These are phyloP conservation scores for Drosophila lacicola DNA, from an alignment of 2,888 invertebrate species.

Conservation along the genomic window DNA sequence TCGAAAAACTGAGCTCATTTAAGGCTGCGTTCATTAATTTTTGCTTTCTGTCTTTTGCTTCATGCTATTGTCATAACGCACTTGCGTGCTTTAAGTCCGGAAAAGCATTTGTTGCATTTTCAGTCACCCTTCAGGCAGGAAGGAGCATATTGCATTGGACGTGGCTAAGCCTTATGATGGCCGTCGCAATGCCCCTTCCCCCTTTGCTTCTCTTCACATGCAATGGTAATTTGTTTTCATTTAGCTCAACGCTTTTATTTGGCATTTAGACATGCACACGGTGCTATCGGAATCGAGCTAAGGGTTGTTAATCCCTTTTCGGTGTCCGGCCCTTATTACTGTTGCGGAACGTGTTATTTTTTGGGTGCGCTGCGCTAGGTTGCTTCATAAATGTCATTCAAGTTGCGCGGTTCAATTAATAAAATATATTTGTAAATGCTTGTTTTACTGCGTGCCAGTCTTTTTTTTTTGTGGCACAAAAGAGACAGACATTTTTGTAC, in stretches of 20 bases:
- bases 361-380: conserved; percentile 25
- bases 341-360: conserved; percentile 37
- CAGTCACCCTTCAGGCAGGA: conserved; percentile 38
- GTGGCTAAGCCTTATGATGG: background rate
- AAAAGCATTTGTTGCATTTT: conserved; percentile 26
- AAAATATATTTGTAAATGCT: conserved; percentile 49
- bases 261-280: conserved; percentile 77
- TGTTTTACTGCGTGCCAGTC: conserved; percentile 40
- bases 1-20: conserved; percentile 51
- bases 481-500: conserved; percentile 63
- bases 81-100: background rate
- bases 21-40: conserved; percentile 67
- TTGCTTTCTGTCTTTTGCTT: conserved; percentile 24
- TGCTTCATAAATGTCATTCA: conserved; percentile 77
- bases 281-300: conserved; percentile 41
- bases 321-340: conserved; percentile 31
- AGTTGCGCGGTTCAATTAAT: conserved; percentile 76
- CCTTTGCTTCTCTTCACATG: conserved; percentile 56
- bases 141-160: conserved; percentile 62
- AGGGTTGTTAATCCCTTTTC: conserved; percentile 58
- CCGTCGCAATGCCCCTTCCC: conserved; percentile 2
- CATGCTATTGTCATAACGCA: conserved; percentile 9
- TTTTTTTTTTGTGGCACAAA: conserved; percentile 46
- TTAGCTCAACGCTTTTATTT: conserved; percentile 79
- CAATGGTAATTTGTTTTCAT: conserved; percentile 81